Base-by-base conservation (phyloP, 1,140 invertebrate genomes). In the Caenorhabditis remanei region DNA sequence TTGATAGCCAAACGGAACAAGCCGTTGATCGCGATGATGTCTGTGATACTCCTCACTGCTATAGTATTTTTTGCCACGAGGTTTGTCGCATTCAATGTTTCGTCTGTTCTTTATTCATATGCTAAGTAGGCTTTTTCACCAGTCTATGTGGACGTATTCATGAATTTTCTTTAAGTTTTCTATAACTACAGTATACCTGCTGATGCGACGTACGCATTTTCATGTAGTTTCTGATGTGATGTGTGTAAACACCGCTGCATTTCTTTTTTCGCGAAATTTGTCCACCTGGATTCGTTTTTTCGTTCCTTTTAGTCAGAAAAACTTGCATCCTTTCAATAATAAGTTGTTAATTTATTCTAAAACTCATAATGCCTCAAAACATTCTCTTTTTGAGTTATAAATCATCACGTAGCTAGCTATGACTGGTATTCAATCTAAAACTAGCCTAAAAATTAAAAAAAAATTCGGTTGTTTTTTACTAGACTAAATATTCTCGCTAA, bases 1-100 rank as follows among this genome's bases (percentile, higher is more conserved):
- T 79, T 79, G 21, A 50, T 79, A 5, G 46, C 40, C 43, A 79
- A 79, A 79, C 71, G 71, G 11, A 79, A 79, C 71, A 79, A 79
- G 71, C 71, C 71, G n/a, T 24, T 79, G 71, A 79, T 79, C 46
- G 71, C 71, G n/a, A 79, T 79, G 71, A 79, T 79, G 40, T n/a
- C 71, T 79, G 71, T n/a, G n/a, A 79, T 79, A 50, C 71, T 79
- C 14, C 9, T 50, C 40, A 79, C 71, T 19, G 71, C 19, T 24
- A 46, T 46, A 32, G n/a, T 79, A 24, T 79, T 53, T 43, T 79
- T 53, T 48, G 71, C 71, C n/a, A 79, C 71, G 21, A 79, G 71
- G 71, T 79, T 46, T 71, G 65, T 71, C 46, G 65, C 11, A 46
- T 63, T 7, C 6, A 58, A 11, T 32, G 19, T 11, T 21, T 46